Conservation (phyloP, 2,888 invertebrate genomes). For the Bombylius major region DNA sequence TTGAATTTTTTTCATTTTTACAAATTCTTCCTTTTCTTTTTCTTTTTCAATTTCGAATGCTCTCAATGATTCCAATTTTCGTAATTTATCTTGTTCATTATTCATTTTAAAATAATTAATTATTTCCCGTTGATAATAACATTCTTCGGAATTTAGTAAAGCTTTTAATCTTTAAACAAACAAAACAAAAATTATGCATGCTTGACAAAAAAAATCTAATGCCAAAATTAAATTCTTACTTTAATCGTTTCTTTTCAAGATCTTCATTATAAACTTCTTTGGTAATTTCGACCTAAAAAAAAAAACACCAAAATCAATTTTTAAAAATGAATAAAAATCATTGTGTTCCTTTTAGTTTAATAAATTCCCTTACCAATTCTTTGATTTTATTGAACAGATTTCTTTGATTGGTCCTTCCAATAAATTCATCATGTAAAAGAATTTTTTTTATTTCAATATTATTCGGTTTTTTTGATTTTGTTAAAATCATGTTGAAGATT, state of each 20-base stretch:
- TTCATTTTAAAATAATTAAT: conserved; percentile 1
- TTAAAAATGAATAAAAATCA: not conserved
- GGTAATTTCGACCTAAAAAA: conserved; percentile 1
- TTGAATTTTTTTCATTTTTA: conserved; percentile 9
- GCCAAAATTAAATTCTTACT: not conserved
- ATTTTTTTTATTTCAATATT: no score
- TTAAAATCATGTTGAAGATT: no score
- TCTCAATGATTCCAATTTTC: not conserved
- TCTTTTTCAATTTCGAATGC: conserved; percentile 3
- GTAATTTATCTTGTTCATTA: conserved; percentile 1
- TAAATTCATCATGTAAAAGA: conserved; percentile 1
- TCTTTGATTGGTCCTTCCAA: conserved; percentile 4
- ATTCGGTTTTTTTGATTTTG: no score
- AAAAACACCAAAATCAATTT: no score
- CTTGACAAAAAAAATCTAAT: not conserved
- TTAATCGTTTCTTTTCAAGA: not conserved
- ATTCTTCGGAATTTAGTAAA: conserved; percentile 3
- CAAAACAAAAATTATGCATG: not conserved
- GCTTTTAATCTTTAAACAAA: conserved; percentile 2
- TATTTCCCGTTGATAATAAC: conserved; percentile 5
- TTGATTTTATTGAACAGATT: conserved; percentile 2
- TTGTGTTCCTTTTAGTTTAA: not conserved
- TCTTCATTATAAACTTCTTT: conserved; percentile 1
- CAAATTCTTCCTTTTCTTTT: conserved; percentile 1
- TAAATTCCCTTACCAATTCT: conserved; percentile 1